These are phyloP conservation scores for Drosophila tristis DNA, from an alignment of 1,140 invertebrate species.

Conservation along the genomic window DNA sequence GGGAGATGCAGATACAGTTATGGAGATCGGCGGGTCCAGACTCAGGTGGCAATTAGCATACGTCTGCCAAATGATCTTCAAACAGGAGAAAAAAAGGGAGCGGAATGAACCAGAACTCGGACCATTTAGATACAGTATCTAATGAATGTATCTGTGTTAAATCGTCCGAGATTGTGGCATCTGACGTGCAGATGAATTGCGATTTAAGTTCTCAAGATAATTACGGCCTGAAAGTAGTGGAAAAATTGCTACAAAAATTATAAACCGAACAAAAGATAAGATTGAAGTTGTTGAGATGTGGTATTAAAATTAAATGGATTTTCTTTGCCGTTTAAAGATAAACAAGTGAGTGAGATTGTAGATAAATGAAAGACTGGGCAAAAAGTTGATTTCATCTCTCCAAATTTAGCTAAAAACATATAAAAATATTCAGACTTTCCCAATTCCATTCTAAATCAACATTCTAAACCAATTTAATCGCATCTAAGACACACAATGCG, in stretches of 20 bases:
- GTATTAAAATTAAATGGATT: neutral
- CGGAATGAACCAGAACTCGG: no score
- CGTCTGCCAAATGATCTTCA: slow-evolving; percentile 50
- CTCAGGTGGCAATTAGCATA: slow-evolving; percentile 63
- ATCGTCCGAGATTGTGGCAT: no score
- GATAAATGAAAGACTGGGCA: no score
- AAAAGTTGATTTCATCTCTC: no score
- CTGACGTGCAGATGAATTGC: no score
- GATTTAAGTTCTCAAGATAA: no score
- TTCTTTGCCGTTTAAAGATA: neutral
- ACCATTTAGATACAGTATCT: no score
- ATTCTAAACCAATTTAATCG: neutral
- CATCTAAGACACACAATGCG: neutral
- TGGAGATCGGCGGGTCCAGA: neutral
- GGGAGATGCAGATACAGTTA: slow-evolving; percentile 7
- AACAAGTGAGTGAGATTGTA: neutral
- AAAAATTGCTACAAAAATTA: neutral
- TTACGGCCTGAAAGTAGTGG: no score
- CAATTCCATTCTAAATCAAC: neutral
- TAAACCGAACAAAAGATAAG: slow-evolving; percentile 1
- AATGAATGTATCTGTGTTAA: no score
- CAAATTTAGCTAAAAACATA: no score
- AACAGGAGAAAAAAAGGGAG: neutral
- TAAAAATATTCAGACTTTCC: no score
- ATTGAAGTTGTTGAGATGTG: neutral